A percentile compares a stretch with the other conserved stretches of the same genome.
Conservation (phyloP, 2,888 invertebrate genomes). For the Oxytorus armatus region DNA sequence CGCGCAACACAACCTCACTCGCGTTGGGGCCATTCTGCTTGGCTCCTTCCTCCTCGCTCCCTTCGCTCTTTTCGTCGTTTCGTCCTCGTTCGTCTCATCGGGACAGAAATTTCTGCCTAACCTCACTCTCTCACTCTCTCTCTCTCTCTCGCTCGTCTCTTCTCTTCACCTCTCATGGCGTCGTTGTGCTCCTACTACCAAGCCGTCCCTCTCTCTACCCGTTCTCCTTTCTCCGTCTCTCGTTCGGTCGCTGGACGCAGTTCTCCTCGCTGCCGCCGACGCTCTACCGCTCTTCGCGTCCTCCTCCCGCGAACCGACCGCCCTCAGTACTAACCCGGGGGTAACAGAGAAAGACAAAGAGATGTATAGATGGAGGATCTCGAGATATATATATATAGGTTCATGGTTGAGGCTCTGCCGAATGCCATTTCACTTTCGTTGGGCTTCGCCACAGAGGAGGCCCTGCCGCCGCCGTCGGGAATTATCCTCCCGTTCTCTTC, state of each 20-base stretch:
- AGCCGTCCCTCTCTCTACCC: constrained; percentile 9
- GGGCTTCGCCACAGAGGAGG: constrained; percentile 82
- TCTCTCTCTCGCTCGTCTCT: constrained; percentile 28
- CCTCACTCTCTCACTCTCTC: constrained; percentile 50
- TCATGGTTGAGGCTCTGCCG: constrained; percentile 69
- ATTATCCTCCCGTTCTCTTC: constrained; percentile 68
- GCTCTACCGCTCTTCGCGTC: constrained; percentile 66
- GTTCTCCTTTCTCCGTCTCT: constrained; percentile 47
- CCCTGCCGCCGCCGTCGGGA: constrained; percentile 67
- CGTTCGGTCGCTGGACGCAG: constrained; percentile 67
- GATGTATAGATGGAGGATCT: constrained; percentile 19
- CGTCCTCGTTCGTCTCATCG: constrained; percentile 80
- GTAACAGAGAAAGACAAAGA: constrained; percentile 49
- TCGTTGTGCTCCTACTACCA: constrained; percentile 35
- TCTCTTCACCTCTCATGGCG: constrained; percentile 36
- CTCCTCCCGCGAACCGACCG: constrained; percentile 61
- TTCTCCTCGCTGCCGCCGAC: constrained; percentile 41
- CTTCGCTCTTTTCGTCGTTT: constrained; percentile 61
- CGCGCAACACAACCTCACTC: constrained; percentile 38
- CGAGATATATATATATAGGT: constrained; percentile 31
- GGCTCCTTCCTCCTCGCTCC: constrained; percentile 51
- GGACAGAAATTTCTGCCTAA: constrained; percentile 79
- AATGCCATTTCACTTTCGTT: constrained; percentile 85
- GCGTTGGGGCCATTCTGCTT: constrained; percentile 45
- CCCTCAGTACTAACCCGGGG: constrained; percentile 57